Base-by-base conservation (phyloP, 2,797 vertebrate genomes). In the Pseudopleuronectes americanus region DNA sequence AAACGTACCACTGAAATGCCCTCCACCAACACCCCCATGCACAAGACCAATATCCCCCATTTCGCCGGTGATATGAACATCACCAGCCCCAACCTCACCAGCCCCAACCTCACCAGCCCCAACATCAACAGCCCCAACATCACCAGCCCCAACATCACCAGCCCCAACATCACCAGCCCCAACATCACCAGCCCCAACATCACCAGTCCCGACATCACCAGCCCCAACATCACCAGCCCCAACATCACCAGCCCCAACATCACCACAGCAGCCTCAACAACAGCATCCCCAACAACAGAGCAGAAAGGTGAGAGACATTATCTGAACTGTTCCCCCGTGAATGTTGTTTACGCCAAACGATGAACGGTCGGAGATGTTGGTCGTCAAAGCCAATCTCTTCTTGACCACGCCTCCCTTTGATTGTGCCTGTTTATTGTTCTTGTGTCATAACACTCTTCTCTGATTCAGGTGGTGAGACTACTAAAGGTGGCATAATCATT, bases 291-390 rank as follows among this genome's bases (percentile, higher is more conserved):
- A 14, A 36, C 53, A 26, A 43, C n/a, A 51, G 2, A 0, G 5
- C 24, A 3, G 3, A 26, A 0, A 3, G 45, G 85, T 87, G 28
- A 68, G 74, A 60, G 13, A 6, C 19, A 2, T 12, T 31, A 43
- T 4, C 8, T 16, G 55, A 4, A 16, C 41, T 17, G 16, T 43
- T 17, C 6, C 17, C 2, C 5, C 41, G 7, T 13, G n/a, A 23
- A 17, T 38, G 19, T 21, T n/a, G 19, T 2, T n/a, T 19, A 60
- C 3, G 17, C 14, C 28, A 4, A 31, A 31, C 28, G 7, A 31
- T 8, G 28, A 13, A 4, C 3, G 36, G 36, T 38, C 31, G 2
- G 31, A 33, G 9, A 33, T 33, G 31, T 33, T 33, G 31, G 31
- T 9, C 31, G 31, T 33, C 36, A 71, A 57, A 28, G 24, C 3